Base-by-base conservation (phyloP, 2,888 invertebrate species). In the Andrena praecox region DNA sequence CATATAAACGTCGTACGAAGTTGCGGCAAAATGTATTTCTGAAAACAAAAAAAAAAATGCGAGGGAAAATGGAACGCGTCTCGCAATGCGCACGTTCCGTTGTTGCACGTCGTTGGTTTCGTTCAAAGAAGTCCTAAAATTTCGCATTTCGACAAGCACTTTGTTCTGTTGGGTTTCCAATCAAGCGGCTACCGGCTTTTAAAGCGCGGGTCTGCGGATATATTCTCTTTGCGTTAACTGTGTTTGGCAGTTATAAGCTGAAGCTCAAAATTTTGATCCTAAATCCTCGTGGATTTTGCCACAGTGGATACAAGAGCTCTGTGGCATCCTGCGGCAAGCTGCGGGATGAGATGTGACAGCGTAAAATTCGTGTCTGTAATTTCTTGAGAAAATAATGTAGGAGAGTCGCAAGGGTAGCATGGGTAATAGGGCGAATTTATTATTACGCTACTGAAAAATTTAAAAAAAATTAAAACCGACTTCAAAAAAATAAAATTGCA, bases 321-420 rank as follows among this genome's bases (percentile, higher is more conserved):
- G 66, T 56, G 69, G 62, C 48, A 54, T 77, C 29, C 68, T 56
- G 33, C 66, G 73, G 71, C 16, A 82, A 74, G 67, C 80, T 79
- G 27, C 42, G 52, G 67, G 24, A 66, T 69, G 77, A 77, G 86
- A 77, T 82, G 60, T 60, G 54, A 8, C 50, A 72, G 62, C 62
- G 75, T 75, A 42, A 5, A 69, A 56, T 77, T 64, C 71, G 71
- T 59, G 70, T 8, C 29, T 20, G 67, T 35, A 72, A 81, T 69
- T 81, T 69, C 72, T 29, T 20, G 20, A 50, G 68, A 4, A 42
- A 12, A 42, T 42, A 12, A 42, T 42, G 42, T 42, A 42, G 42
- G 1, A 42, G 16, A 42, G 16, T 42, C 42, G 42, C 42, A 5
- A 42, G 16, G 16, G 42, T 42, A 5, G 5, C 4, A 0, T 16